These are phyloP conservation scores for Sitta europaea DNA, from an alignment of 2,113 vertebrate species.

Conservation along the genomic window DNA sequence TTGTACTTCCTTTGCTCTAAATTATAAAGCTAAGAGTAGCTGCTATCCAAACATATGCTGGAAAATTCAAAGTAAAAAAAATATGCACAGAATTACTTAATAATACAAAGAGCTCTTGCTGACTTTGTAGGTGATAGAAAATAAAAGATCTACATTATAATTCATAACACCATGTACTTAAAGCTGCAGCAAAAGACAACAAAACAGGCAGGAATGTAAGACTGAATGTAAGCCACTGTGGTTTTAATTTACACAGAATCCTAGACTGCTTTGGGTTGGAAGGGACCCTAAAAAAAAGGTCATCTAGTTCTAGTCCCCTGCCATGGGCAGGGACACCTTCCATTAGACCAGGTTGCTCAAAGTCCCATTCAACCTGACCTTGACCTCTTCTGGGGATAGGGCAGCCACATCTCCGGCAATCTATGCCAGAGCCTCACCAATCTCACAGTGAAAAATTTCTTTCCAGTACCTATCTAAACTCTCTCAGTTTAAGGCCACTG, in stretches of 20 bases:
- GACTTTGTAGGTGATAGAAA: not conserved
- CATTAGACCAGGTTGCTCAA: not conserved
- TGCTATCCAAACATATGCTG: slow-evolving; percentile 14
- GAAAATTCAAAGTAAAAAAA: not conserved
- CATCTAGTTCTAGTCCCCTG: not conserved
- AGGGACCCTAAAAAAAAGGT: not conserved
- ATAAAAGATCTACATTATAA: not conserved
- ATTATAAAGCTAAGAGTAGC: slow-evolving; percentile 2
- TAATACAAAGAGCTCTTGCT: not conserved
- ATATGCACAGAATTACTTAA: not conserved
- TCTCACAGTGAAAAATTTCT: not conserved
- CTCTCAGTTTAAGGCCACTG: not conserved
- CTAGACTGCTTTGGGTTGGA: not conserved
- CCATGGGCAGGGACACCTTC: not conserved
- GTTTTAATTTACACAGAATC: not conserved
- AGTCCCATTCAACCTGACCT: not conserved
- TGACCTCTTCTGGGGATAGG: not conserved
- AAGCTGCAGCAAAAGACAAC: not conserved
- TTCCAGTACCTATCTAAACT: not conserved
- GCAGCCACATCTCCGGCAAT: not conserved
- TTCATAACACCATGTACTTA: not conserved
- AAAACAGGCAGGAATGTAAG: not conserved
- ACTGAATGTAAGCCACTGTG: not conserved
- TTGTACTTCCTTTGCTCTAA: not conserved
- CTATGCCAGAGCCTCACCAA: not conserved